Conservation (phyloP, 2,888 invertebrate species). For the Cordilura impudica region DNA sequence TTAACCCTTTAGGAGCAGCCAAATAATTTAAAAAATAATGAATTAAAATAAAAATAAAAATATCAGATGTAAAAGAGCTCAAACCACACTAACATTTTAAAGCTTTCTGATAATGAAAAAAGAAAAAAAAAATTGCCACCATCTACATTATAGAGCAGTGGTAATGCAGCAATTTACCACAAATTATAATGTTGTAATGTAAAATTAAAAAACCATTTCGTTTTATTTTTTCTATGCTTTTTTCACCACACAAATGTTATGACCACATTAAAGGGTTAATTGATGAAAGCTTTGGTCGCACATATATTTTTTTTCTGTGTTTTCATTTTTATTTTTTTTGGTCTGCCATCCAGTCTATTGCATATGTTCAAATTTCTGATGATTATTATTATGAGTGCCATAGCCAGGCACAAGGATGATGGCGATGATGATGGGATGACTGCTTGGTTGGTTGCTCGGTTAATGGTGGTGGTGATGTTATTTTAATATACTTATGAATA, state of each 20-base stretch:
- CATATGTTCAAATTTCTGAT: conserved; percentile 43
- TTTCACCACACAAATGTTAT: too few relatives aligned
- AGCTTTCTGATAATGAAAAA: too few relatives aligned
- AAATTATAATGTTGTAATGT: too few relatives aligned
- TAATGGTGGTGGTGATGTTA: conserved; percentile 43
- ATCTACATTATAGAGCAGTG: too few relatives aligned
- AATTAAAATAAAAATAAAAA: neutral
- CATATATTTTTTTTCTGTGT: conserved; percentile 11
- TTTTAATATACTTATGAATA: conserved; percentile 51
- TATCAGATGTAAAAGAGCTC: too few relatives aligned
- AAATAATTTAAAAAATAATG: too few relatives aligned
- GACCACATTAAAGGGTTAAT: neutral
- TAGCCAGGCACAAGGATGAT: neutral
- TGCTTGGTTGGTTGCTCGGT: conserved; percentile 5
- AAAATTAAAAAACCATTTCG: too few relatives aligned
- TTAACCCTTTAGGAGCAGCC: neutral
- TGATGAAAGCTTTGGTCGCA: neutral
- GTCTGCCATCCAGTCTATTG: conserved; percentile 52
- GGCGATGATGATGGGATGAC: conserved; percentile 11
- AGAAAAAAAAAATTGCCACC: too few relatives aligned
- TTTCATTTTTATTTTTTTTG: conserved; percentile 18
- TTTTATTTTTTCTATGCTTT: too few relatives aligned
- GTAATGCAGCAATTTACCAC: too few relatives aligned
- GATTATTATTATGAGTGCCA: conserved; percentile 45
- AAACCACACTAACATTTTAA: too few relatives aligned